These are phyloP conservation scores for Chondrosia reniformis DNA, from an alignment of 37 sponge, comb jelly and placozoan species.

Conservation along the genomic window DNA sequence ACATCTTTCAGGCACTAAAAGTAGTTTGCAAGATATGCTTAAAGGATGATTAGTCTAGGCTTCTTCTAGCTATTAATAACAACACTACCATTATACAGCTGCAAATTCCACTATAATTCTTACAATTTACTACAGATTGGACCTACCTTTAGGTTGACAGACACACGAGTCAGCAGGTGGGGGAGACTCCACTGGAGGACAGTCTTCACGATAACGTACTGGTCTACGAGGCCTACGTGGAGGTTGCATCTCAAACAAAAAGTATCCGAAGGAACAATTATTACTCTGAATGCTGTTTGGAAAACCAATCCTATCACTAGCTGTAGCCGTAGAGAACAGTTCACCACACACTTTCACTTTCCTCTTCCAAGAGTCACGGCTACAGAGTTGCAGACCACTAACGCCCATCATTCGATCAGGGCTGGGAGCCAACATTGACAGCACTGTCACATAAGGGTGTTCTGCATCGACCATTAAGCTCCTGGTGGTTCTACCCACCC, in stretches of 20 bases:
- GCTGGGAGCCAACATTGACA: conserved; percentile 15
- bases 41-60: too few species aligned
- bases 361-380: background rate
- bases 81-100: too few species aligned
- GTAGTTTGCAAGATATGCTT: too few species aligned
- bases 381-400: background rate
- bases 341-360: conserved; percentile 14
- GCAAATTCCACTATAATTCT: too few species aligned
- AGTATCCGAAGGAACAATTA: conserved; percentile 28
- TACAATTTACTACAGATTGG: too few species aligned
- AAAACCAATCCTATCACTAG: background rate
- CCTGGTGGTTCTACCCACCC: background rate
- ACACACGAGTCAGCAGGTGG: conserved; percentile 3
- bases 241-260: background rate
- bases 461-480: background rate
- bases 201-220: background rate
- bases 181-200: background rate
- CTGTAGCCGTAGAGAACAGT: conserved; percentile 11
- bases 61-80: too few species aligned
- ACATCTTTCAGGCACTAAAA: too few species aligned
- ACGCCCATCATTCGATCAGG: conserved; percentile 21
- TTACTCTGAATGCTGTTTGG: conserved; percentile 19
- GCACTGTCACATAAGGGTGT: background rate
- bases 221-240: background rate
- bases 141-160: conserved; percentile 14